phyloP scores from a whole-genome alignment of 2,888 invertebrate species.

The Sinopyrophorus schimmeli region DNA sequence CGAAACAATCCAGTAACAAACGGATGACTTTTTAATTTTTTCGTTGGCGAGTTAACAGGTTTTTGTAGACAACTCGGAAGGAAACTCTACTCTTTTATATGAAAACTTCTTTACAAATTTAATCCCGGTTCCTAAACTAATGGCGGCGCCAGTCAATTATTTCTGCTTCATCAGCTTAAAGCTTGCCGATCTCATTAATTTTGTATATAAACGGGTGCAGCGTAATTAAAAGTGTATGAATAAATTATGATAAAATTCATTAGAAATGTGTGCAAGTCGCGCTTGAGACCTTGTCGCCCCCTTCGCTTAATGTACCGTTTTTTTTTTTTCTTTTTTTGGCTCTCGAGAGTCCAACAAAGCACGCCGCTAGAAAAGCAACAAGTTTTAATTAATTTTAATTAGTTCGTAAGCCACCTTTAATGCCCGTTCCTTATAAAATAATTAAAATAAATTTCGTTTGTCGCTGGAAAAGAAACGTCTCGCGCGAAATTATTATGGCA shows the following conservation, averaged over 20 bases:
- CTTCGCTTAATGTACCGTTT: too few species aligned
- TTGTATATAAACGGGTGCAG: slow-evolving; percentile 36
- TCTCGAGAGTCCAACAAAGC: too few species aligned
- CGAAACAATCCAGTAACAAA: slow-evolving; percentile 2
- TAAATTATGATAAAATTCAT: slow-evolving; percentile 41
- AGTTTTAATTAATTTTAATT: too few species aligned
- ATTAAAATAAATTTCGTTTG: too few species aligned
- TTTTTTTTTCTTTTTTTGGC: too few species aligned
- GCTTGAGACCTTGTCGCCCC: slow-evolving; percentile 18
- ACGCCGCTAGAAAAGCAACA: too few species aligned
- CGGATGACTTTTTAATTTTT: slow-evolving; percentile 18
- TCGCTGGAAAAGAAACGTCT: too few species aligned
- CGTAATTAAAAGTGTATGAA: slow-evolving; percentile 44
- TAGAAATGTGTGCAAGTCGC: slow-evolving; percentile 34
- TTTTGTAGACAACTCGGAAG: slow-evolving; percentile 13
- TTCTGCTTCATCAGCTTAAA: slow-evolving; percentile 35
- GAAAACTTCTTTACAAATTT: slow-evolving; percentile 24
- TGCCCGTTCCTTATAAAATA: too few species aligned
- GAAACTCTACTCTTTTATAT: slow-evolving; percentile 16
- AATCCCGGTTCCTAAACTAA: slow-evolving; percentile 28
- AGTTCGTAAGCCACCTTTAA: too few species aligned
- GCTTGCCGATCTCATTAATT: slow-evolving; percentile 41
- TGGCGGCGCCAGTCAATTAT: slow-evolving; percentile 36
- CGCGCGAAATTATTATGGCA: too few species aligned
- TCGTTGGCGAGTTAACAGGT: slow-evolving; percentile 11